Percentiles rank a stretch among this genome's conserved stretches.
Conservation (phyloP, 2,797 vertebrate genomes). For the Apogon talboti region DNA sequence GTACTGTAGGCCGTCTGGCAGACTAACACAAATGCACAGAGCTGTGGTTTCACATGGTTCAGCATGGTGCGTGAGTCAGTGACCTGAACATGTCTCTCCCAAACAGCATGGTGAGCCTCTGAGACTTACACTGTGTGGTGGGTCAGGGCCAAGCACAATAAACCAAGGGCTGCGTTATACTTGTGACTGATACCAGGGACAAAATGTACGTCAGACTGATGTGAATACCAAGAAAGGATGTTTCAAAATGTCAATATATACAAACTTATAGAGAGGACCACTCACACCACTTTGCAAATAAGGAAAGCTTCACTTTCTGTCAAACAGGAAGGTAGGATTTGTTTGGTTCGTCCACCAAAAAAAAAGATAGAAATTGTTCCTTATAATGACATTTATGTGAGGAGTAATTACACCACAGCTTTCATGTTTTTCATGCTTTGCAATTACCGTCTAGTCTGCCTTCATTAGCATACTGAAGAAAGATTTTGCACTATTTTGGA, state of each 20-base stretch:
- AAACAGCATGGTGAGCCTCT: slow-evolving; percentile 38
- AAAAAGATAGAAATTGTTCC: too few relatives aligned
- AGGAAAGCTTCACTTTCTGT: too few relatives aligned
- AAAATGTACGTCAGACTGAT: slow-evolving; percentile 7
- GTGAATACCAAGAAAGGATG: neutral
- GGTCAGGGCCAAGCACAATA: slow-evolving; percentile 46
- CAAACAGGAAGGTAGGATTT: too few relatives aligned
- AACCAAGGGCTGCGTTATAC: slow-evolving; percentile 24
- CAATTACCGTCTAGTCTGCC: too few relatives aligned
- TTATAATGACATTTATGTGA: too few relatives aligned
- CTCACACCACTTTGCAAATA: too few relatives aligned
- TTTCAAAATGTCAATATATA: slow-evolving; percentile 7
- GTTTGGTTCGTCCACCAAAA: too few relatives aligned
- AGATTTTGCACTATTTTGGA: too few relatives aligned
- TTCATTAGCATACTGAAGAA: too few relatives aligned
- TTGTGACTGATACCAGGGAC: slow-evolving; percentile 10
- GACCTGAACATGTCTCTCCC: slow-evolving; percentile 59
- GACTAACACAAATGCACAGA: slow-evolving; percentile 50
- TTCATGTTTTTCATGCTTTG: too few relatives aligned
- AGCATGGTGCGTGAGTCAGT: slow-evolving; percentile 63
- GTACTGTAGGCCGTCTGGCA: slow-evolving; percentile 63
- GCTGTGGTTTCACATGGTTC: slow-evolving; percentile 71
- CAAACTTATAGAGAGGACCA: neutral
- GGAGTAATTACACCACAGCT: too few relatives aligned
- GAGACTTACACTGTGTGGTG: slow-evolving; percentile 40